Base-by-base conservation (phyloP, 1,140 invertebrate genomes). In the Drosophila pectinifera region DNA sequence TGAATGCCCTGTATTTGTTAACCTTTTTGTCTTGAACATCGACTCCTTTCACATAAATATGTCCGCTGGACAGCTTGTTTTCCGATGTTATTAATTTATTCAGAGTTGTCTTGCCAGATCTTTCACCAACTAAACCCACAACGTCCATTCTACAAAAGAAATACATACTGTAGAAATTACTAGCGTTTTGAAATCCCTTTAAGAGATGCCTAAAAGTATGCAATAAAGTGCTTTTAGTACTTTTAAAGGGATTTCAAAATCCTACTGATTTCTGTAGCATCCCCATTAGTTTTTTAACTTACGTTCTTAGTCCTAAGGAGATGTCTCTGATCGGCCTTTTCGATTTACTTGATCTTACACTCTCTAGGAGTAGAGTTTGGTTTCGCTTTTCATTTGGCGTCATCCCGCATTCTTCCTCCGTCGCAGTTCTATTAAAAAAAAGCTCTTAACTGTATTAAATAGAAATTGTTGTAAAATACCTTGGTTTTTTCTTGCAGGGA, bases 61-160 rank as follows among this genome's bases (percentile, higher is more conserved):
- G 10, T 6, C 65, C 65, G 20, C 10, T 36, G 14, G 45, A 45
- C 24, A 62, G 7, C 3, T 18, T 4, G 5, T 31, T 48, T 10
- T 62, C 13, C 3, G 57, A 62, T n/a, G 43, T 31, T 43, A 53
- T 68, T 24, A 36, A 5, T 45, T 68, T 51, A 20, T 68, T 49
- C 10, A 68, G 26, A 8, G 20, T 14, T 8, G 65, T 68, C 45
- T 68, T 68, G 20, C 64, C 64, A 42, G 64, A 62, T 22, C 64
- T 34, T 43, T 62, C 57, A 4, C 64, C 56, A n/a, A 68, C 45
- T 16, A 68, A 18, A 4, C 64, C 57, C 11, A 68, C 10, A 16
- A 61, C 46, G 51, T 68, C 64, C 64, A 62, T 68, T 22, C 64
- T 68, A n/a, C 7, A 48, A 57, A 20, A 10, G 13, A 36, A 34